Base-by-base conservation (phyloP, 2,113 vertebrate species). In the Vanacampus margaritifer region DNA sequence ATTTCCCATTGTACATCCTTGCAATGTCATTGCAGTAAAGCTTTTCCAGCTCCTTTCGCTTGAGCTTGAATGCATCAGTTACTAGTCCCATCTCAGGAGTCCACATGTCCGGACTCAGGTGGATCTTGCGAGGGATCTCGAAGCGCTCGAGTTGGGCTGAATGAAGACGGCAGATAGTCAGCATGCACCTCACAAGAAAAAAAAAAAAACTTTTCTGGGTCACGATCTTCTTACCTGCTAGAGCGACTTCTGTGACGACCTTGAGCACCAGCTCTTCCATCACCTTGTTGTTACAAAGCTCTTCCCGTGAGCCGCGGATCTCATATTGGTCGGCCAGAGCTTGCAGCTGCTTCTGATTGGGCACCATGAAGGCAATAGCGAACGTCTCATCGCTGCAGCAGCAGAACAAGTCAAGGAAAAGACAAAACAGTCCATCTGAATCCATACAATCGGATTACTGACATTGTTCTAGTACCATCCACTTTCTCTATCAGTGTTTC, bases 51-150 rank as follows among this genome's bases (percentile, higher is more conserved):
- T 97, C 95, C 63, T 93, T 95, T 83, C 96, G 94, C 54, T 97
- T 99, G 57, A 99, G 91, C 80, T 99, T 99, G 92, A 98, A 98
- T 0, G 97, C 94, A 23, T 98, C 97, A 2, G 97, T 99, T 83
- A 99, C 96, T 41, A 99, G 89, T 66, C 97, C 97, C 0, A 91
- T 96, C 89, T 99, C 97, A 0, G 97, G 94, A 64, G 95, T 98
- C 96, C 97, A 99, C 0, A 95, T 92, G 0, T 99, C 95, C 0
- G 95, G 88, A 69, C 94, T 95, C 82, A 99, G 88, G 6, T 93
- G 82, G 74, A 99, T 93, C 91, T 98, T 98, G 19, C 93, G 84
- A 11, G 96, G 97, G 45, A 98, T 91, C 87, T 98, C 97, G 87
- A 99, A 98, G 66, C 95, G 94, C 85, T 97, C 95, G 72, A 98